These are phyloP conservation scores for Huso huso DNA, from an alignment of 2,797 vertebrate genomes.

Conservation along the genomic window DNA sequence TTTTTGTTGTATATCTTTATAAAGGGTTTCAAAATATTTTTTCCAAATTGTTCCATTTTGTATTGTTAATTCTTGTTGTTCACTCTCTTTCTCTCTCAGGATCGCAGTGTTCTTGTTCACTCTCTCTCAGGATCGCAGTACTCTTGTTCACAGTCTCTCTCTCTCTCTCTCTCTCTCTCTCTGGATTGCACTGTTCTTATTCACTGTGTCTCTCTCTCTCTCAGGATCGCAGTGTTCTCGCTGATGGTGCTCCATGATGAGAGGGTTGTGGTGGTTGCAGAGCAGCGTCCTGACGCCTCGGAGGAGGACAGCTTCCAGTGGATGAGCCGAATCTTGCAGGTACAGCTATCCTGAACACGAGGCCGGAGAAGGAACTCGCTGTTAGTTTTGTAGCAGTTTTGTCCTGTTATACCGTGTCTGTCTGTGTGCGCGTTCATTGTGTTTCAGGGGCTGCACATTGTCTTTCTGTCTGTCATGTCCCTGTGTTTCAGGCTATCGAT, in stretches of 20 bases:
- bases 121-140: background rate
- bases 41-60: no score
- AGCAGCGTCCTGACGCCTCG: constrained; percentile 88
- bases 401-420: no score
- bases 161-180: background rate
- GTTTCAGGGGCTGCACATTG: no score
- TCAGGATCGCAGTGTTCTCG: constrained; percentile 92
- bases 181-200: constrained; percentile 83
- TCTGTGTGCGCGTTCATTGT: no score
- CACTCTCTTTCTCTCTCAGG: no score
- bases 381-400: no score
- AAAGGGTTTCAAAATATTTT: no score
- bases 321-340: constrained; percentile 96
- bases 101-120: constrained; percentile 5
- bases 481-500: no score
- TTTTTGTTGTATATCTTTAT: no score
- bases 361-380: no score
- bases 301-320: constrained; percentile 98
- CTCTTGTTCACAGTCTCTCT: background rate
- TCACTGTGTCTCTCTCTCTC: constrained; percentile 28
- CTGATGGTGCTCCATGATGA: constrained; percentile 87
- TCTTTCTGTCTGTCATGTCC: no score
- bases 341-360: constrained; percentile 24
- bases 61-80: no score
- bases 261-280: constrained; percentile 87